phyloP scores from a whole-genome alignment of 2,113 vertebrate species.

The Lophius piscatorius region DNA sequence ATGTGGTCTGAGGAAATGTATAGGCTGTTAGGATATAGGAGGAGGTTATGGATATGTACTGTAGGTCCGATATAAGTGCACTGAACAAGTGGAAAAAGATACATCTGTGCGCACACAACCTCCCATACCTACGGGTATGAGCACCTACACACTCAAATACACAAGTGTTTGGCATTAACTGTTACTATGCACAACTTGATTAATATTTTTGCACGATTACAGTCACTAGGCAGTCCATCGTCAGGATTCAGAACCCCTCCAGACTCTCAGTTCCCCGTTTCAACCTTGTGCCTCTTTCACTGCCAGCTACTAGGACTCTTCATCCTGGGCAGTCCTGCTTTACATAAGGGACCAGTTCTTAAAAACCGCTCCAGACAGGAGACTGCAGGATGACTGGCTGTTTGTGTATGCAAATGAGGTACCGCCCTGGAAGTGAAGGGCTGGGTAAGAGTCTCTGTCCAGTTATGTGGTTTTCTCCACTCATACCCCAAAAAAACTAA shows the following conservation, averaged over 20 bases:
- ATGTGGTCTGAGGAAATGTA: conserved; percentile 28
- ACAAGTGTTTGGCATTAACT: conserved; percentile 63
- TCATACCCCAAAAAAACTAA: conserved; percentile 36
- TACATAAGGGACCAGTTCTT: conserved; percentile 30
- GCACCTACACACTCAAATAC: conserved; percentile 53
- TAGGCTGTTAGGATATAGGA: conserved; percentile 34
- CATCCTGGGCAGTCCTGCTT: conserved; percentile 39
- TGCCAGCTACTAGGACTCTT: conserved; percentile 28
- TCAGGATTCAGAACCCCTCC: conserved; percentile 42
- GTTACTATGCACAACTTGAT: conserved; percentile 76
- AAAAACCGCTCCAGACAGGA: conserved; percentile 32
- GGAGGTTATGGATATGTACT: conserved; percentile 60
- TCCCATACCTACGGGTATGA: conserved; percentile 48
- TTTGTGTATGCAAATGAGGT: conserved; percentile 51
- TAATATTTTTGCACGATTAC: conserved; percentile 73
- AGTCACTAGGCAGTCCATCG: conserved; percentile 64
- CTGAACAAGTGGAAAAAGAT: conserved; percentile 70
- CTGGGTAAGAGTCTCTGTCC: conserved; percentile 30
- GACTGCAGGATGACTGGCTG: conserved; percentile 49
- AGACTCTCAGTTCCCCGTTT: conserved; percentile 28
- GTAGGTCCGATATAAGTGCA: conserved; percentile 78
- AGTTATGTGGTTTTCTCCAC: conserved; percentile 32
- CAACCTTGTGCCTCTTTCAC: conserved; percentile 17
- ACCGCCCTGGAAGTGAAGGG: conserved; percentile 32
- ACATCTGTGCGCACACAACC: conserved; percentile 58